Evolutionary conservation across 2,888 invertebrate genomes (phyloP).

Genomic region (Augiades crinisus): DNA sequence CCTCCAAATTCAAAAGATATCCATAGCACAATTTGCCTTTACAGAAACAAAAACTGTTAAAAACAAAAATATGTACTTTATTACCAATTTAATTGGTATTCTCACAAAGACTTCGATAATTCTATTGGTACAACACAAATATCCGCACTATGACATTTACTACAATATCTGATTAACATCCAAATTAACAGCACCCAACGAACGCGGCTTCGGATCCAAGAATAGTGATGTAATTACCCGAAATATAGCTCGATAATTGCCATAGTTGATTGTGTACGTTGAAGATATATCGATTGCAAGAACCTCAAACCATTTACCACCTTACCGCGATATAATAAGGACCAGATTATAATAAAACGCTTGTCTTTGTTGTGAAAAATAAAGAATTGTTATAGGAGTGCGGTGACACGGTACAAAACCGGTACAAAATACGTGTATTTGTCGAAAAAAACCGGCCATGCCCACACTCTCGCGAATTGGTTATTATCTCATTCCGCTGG

Average conservation of each 20-base stretch:
- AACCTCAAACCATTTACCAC: constrained; percentile 12
- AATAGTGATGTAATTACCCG: constrained; percentile 37
- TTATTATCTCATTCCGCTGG: constrained; percentile 69
- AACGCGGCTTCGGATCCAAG: constrained; percentile 21
- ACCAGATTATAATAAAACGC: constrained; percentile 24
- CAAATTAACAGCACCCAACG: constrained; percentile 13
- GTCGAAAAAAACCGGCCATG: constrained; percentile 60
- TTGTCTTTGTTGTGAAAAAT: constrained; percentile 30
- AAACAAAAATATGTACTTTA: no score
- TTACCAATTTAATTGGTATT: not conserved
- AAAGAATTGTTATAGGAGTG: constrained; percentile 46
- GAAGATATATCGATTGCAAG: constrained; percentile 9
- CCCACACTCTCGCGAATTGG: constrained; percentile 68
- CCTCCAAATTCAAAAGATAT: no score
- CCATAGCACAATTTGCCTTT: no score
- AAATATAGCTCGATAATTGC: constrained; percentile 37
- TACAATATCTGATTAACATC: constrained; percentile 12
- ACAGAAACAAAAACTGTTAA: no score
- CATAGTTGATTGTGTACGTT: constrained; percentile 11
- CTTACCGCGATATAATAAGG: constrained; percentile 27
- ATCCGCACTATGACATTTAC: constrained; percentile 8
- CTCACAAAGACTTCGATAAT: not conserved
- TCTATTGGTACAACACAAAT: constrained; percentile 4
- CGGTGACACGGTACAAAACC: constrained; percentile 68
- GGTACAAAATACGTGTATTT: constrained; percentile 69